Evolutionary conservation across 2,888 invertebrate species (phyloP), one percentile per base, ranked within the genome.

Genomic region (Dermolepida albohirtum): DNA sequence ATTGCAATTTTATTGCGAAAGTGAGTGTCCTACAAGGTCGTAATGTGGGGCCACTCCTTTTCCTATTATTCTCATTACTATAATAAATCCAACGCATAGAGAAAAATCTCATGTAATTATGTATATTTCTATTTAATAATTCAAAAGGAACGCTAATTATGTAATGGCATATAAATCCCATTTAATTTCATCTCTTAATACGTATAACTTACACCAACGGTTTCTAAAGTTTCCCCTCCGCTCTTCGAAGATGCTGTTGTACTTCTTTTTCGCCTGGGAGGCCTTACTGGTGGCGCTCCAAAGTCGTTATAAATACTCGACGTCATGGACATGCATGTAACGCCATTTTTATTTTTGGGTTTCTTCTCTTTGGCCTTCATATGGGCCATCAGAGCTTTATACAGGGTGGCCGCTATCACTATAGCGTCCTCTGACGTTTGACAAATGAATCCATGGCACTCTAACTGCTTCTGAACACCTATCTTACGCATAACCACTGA

Each of bases 391-490:
- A 96, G 86, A 40, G 94, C 94, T 84, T 95, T 93, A 84, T 96
- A 96, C 74, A 96, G 86, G 71, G 95, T 95, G 52, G 95, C 95
- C 11, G 96, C 96, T 76, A 96, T 93, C 0, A 95, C 94, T 43
- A 96, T 92, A 71, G 96, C 95, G 83, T 96, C 95, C 84, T 95
- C 95, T 39, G 94, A 92, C 77, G 92, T 92, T 82, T 92, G 91
- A 83, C 95, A 96, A 75, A 94, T 92, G 84, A 95, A 96, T 51
- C 93, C 95, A 85, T 96, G 96, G 83, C 95, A 96, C 85, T 95
- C 94, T 71, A 95, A 84, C 75, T 92, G 88, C 79, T 92, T 92
- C 1, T 92, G 90, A 17, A 91, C 89, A 51, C 90, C 92, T 59
- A 89, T 87, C 17, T 90, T 89, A 76, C 95, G 89, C 95, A 95